Base-by-base conservation (phyloP, 2,797 vertebrate genomes). In the Pangasius krempfi region DNA sequence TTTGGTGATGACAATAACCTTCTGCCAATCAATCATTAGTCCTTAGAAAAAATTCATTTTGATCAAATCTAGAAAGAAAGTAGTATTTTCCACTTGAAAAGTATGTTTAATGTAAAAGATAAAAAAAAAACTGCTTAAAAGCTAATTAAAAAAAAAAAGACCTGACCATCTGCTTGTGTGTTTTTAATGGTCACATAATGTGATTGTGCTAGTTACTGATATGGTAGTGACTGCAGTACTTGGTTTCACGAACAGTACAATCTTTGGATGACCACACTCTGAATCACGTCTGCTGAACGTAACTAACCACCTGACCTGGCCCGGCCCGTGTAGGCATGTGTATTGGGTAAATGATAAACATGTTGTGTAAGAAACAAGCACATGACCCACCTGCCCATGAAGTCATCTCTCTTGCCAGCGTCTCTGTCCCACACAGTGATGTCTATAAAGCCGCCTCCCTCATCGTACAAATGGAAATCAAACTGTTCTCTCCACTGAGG, bases 401-500 rank as follows among this genome's bases (percentile, higher is more conserved):
- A 99, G 95, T 99, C 98, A 89, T 99, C 98, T 89, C 94, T 98
- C 94, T 99, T 99, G 86, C 97, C 97, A 87, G 97, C 96, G 66
- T 99, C 98, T 96, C 96, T 99, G 94, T 99, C 98, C 98, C 98
- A 99, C 30, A 98, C 96, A 1, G 98, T 98, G 88, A 99, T 97
- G 94, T 99, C 98, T 88, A 99, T 95, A 85, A 96, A 95, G 88
- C 97, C 98, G 33, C 98, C 98, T 91, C 95, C 96, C 93, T 99
- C 98, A 27, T 99, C 98, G 91, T 98, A 98, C 89, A 99, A 93
- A 95, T 99, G 98, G 93, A 99, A 99, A 94, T 99, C 98, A 96
- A 99, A 99, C 94, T 99, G 98, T 91, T 99, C 98, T 75, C 98
- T 97, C 98, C 98, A 99, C 92, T 98, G 97, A 87, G 98, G 98